A percentile compares a stretch with the other conserved stretches of the same genome.
Evolutionary conservation across 1,140 invertebrate species (phyloP).

Genomic region (Zaprionus nigranus): DNA sequence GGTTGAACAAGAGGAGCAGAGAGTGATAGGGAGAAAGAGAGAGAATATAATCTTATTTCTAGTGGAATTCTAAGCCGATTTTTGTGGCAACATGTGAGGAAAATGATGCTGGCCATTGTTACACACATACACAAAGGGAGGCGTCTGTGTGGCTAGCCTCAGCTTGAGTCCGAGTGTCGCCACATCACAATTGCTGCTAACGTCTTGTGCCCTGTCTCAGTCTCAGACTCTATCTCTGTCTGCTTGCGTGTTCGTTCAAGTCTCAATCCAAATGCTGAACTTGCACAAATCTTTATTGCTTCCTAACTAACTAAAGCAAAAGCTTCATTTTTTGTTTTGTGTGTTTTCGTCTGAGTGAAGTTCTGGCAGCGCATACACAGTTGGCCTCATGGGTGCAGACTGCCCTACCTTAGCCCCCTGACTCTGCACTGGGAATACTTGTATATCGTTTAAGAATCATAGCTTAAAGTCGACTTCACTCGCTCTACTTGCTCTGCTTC

Average conservation of each 20-base stretch:
- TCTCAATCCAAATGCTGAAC: slow-evolving; percentile 57
- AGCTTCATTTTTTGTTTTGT: slow-evolving; percentile 12
- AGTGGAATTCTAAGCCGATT: too few species aligned
- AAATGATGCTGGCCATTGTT: not conserved
- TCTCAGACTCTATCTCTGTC: not conserved
- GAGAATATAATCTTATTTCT: not conserved
- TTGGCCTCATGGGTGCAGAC: not conserved
- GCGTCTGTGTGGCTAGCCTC: slow-evolving; percentile 42
- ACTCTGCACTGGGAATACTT: not conserved
- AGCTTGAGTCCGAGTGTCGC: slow-evolving; percentile 43
- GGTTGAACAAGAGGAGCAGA: not conserved
- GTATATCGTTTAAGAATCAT: not conserved
- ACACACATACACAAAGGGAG: not conserved
- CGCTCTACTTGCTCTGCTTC: not conserved
- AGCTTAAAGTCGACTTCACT: not conserved
- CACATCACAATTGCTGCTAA: slow-evolving; percentile 48
- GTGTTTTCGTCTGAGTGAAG: slow-evolving; percentile 33
- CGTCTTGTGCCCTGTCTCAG: not conserved
- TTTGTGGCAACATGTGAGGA: not conserved
- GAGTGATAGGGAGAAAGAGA: not conserved
- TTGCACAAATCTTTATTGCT: slow-evolving; percentile 74
- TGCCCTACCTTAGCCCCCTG: not conserved
- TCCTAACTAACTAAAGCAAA: slow-evolving; percentile 47
- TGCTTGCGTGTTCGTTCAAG: slow-evolving; percentile 30
- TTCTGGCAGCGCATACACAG: slow-evolving; percentile 4